Conservation (phyloP, 2,888 invertebrate species). For the Chrysopilus asiliformis region DNA sequence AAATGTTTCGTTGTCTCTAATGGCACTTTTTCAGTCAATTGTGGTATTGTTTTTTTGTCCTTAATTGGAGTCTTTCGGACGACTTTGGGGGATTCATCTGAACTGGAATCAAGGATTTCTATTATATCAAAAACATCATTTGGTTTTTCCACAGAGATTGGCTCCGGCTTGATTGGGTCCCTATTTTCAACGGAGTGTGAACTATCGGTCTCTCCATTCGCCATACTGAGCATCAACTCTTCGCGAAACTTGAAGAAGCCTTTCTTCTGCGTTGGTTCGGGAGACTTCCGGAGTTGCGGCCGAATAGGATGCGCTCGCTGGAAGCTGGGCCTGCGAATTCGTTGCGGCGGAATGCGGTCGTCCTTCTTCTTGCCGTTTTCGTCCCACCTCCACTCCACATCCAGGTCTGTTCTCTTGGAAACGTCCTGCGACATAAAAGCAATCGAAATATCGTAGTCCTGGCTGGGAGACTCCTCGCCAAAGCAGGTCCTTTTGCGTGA, state of each 20-base stretch:
- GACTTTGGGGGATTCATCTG: constrained; percentile 1
- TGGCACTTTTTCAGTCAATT: not conserved
- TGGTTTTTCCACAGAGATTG: not conserved
- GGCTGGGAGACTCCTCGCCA: constrained; percentile 9
- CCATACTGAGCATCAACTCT: not conserved
- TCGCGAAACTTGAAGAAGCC: constrained; percentile 9
- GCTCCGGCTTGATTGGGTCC: too few species aligned
- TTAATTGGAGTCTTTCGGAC: not conserved
- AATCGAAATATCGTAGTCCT: constrained; percentile 5
- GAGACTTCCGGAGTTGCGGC: not conserved
- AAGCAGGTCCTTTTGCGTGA: constrained; percentile 1
- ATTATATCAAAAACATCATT: too few species aligned
- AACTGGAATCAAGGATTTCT: constrained; percentile 1
- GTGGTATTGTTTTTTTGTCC: too few species aligned
- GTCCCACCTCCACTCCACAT: constrained; percentile 11
- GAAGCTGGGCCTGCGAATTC: not conserved
- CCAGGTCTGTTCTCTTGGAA: not conserved
- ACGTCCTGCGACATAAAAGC: constrained; percentile 2
- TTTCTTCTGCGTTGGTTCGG: constrained; percentile 3
- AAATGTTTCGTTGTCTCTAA: not conserved
- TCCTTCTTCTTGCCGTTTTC: not conserved
- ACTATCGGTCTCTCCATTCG: not conserved
- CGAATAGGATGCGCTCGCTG: too few species aligned
- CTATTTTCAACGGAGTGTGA: not conserved
- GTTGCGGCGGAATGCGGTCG: not conserved